A percentile compares a stretch with the other conserved stretches of the same genome.
These are phyloP conservation scores for Fissipunctia ypsillon DNA, from an alignment of 2,888 invertebrate species.

Conservation along the genomic window DNA sequence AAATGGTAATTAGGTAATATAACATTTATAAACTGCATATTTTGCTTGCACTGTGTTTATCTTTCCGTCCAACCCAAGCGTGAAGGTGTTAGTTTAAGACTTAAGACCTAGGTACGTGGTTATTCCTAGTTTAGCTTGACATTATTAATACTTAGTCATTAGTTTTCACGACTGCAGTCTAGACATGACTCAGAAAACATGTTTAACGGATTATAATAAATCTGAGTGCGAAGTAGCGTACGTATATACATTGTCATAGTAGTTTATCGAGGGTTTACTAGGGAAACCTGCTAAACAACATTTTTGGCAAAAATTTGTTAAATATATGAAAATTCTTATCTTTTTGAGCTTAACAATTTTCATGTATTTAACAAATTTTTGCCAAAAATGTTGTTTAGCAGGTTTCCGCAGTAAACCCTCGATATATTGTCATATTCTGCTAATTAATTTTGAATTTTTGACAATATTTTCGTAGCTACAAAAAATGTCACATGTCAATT, in stretches of 20 bases:
- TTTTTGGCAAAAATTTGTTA: too few species aligned
- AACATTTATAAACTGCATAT: neutral
- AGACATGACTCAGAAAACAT: conserved; percentile 34
- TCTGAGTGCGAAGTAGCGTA: neutral
- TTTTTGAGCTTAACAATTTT: too few species aligned
- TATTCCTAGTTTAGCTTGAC: conserved; percentile 32
- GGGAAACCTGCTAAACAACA: too few species aligned
- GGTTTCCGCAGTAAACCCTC: too few species aligned
- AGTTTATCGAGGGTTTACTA: too few species aligned
- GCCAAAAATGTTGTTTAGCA: too few species aligned
- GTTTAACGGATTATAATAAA: conserved; percentile 20
- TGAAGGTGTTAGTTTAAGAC: conserved; percentile 43
- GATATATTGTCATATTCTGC: too few species aligned
- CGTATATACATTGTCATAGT: too few species aligned
- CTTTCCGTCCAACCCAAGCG: conserved; percentile 19
- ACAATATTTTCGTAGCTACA: neutral
- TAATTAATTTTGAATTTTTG: neutral
- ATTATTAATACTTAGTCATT: conserved; percentile 42
- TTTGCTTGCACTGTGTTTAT: conserved; percentile 25
- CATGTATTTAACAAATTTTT: too few species aligned
- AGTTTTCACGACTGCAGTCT: conserved; percentile 14
- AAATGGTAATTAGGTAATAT: neutral
- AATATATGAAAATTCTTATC: too few species aligned
- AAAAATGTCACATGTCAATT: too few species aligned
- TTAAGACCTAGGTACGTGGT: conserved; percentile 1